These are phyloP conservation scores for Sesia bembeciformis DNA, from an alignment of 2,888 invertebrate genomes.

Conservation along the genomic window DNA sequence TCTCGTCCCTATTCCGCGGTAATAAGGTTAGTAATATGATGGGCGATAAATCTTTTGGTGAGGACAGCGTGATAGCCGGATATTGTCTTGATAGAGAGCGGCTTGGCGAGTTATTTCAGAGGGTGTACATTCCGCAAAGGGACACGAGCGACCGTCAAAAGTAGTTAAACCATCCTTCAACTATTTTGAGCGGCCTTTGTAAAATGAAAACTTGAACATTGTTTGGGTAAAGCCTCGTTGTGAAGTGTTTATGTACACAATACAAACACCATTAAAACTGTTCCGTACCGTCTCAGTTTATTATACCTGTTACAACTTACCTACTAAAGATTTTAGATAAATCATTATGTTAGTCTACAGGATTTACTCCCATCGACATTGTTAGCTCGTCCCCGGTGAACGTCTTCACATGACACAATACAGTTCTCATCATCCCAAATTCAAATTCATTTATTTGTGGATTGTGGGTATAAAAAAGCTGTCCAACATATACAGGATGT, in stretches of 20 bases:
- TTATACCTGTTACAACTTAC: too few relatives aligned
- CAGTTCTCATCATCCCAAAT: too few relatives aligned
- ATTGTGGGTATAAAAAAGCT: too few relatives aligned
- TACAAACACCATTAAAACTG: background rate
- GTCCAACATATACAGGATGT: too few relatives aligned
- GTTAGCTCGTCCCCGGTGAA: too few relatives aligned
- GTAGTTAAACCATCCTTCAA: background rate
- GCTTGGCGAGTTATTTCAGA: conserved; percentile 51
- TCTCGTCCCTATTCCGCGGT: conserved; percentile 27
- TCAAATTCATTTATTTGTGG: too few relatives aligned
- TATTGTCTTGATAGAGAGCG: conserved; percentile 49
- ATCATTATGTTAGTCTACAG: too few relatives aligned
- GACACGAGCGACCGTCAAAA: conserved; percentile 27
- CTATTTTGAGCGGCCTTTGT: background rate
- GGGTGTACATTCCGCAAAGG: conserved; percentile 52
- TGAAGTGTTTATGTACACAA: background rate
- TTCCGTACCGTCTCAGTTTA: too few relatives aligned
- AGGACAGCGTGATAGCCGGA: conserved; percentile 32
- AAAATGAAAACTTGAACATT: background rate
- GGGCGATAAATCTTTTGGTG: conserved; percentile 29
- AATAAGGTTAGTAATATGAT: conserved; percentile 32
- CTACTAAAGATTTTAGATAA: too few relatives aligned
- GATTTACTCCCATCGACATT: too few relatives aligned
- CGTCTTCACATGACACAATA: too few relatives aligned
- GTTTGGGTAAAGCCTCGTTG: background rate